Conservation (phyloP, 2,888 invertebrate genomes). For the Mellilla xanthometata region DNA sequence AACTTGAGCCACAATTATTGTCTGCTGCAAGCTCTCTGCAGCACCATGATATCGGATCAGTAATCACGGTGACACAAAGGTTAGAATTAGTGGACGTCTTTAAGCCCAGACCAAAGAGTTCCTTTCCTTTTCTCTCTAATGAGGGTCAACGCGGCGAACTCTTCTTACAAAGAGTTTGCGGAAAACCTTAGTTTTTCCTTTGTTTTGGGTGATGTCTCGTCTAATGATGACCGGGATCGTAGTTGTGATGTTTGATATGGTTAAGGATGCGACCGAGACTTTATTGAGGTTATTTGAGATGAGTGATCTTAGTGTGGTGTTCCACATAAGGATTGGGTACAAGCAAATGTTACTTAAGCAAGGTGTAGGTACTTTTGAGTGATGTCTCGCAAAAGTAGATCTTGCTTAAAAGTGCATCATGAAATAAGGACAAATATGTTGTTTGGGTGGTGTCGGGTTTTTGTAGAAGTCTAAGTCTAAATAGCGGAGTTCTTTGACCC, state of each 20-base stretch:
- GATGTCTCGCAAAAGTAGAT: too few relatives aligned
- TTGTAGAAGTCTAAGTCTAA: too few relatives aligned
- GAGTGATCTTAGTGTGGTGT: too few relatives aligned
- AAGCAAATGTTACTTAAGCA: too few relatives aligned
- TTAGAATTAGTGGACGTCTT: conserved; percentile 48
- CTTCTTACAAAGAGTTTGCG: conserved; percentile 46
- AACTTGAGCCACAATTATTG: too few relatives aligned
- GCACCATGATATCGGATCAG: conserved; percentile 33
- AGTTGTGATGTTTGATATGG: conserved; percentile 14
- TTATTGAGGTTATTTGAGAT: background rate
- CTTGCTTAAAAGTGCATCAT: too few relatives aligned
- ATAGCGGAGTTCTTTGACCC: too few relatives aligned
- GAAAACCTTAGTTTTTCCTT: conserved; percentile 34
- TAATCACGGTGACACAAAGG: conserved; percentile 43
- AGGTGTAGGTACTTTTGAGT: too few relatives aligned
- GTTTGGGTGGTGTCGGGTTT: too few relatives aligned
- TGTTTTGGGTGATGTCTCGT: conserved; percentile 30
- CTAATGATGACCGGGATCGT: conserved; percentile 27
- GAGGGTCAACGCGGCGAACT: conserved; percentile 50
- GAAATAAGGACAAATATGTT: too few relatives aligned
- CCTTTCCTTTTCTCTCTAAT: conserved; percentile 45
- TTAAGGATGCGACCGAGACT: background rate
- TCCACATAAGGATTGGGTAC: too few relatives aligned
- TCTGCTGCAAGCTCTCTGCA: background rate
- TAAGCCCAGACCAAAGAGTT: conserved; percentile 44